Percentiles rank a stretch among this genome's conserved stretches.
Conservation (phyloP, 2,113 vertebrate genomes). For the Boleophthalmus pectinirostris region DNA sequence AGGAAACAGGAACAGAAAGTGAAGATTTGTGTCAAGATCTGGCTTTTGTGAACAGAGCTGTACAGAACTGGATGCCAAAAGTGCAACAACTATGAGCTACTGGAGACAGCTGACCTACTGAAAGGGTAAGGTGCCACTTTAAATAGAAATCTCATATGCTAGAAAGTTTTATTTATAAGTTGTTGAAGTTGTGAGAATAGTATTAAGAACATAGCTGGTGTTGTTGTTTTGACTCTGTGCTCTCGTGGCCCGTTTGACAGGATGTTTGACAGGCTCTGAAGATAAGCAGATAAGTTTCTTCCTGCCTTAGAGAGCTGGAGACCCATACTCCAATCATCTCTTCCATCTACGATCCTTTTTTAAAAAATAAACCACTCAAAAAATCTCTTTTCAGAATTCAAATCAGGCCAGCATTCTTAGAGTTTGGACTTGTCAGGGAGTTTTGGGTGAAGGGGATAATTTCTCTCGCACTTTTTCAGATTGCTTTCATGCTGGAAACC, state of each 20-base stretch:
- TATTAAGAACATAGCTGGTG: background rate
- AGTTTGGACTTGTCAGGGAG: background rate
- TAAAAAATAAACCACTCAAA: background rate
- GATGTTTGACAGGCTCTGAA: conserved; percentile 31
- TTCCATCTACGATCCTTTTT: background rate
- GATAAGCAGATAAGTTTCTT: conserved; percentile 23
- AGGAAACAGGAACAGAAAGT: conserved; percentile 75
- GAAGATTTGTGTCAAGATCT: conserved; percentile 59
- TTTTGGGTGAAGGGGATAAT: background rate
- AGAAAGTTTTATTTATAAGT: conserved; percentile 13
- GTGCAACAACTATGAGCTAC: conserved; percentile 45
- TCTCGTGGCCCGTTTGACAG: conserved; percentile 25
- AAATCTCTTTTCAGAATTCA: background rate
- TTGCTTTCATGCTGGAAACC: background rate
- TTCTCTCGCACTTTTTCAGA: background rate
- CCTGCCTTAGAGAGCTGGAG: conserved; percentile 6
- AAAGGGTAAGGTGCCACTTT: conserved; percentile 60
- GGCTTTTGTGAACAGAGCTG: conserved; percentile 30
- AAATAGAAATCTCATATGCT: conserved; percentile 29
- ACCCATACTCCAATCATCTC: background rate
- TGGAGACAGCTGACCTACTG: conserved; percentile 47
- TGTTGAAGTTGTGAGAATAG: conserved; percentile 4
- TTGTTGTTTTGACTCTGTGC: conserved; percentile 6
- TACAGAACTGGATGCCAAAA: conserved; percentile 45
- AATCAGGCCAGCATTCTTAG: background rate